phyloP scores from a whole-genome alignment of 2,113 vertebrate genomes.

The Micronisus gabar region DNA sequence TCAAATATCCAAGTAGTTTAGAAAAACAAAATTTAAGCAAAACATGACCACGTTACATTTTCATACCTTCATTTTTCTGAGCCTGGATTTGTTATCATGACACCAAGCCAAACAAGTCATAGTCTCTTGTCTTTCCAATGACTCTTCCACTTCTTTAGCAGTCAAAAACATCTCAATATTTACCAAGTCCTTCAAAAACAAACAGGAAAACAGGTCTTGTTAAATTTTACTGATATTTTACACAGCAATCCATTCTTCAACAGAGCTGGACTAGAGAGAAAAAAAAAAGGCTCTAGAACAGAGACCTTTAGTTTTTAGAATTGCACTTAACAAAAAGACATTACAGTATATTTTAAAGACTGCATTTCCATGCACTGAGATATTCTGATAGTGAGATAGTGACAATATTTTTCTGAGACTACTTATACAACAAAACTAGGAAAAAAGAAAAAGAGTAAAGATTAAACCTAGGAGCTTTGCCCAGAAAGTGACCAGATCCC shows the following conservation, averaged over 20 bases:
- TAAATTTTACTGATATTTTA: background rate
- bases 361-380: background rate
- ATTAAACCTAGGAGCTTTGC: background rate
- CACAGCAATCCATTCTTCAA: background rate
- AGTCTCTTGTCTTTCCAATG: conserved; percentile 94
- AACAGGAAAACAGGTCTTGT: background rate
- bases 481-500: background rate
- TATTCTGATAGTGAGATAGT: background rate
- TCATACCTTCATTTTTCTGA: conserved; percentile 97
- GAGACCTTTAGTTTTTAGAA: background rate
- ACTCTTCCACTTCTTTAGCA: conserved; percentile 98
- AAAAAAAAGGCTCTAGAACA: background rate
- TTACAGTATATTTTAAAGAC: background rate
- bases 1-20: background rate
- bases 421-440: background rate
- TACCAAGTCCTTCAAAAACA: conserved; percentile 86
- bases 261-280: background rate
- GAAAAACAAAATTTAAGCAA: background rate
- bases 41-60: background rate
- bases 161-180: conserved; percentile 99
- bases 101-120: conserved; percentile 98
- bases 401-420: background rate
- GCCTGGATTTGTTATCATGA: conserved; percentile 98
- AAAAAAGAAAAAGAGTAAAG: background rate
- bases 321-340: background rate